Evolutionary conservation across 2,888 invertebrate genomes (phyloP), one percentile per base, ranked within the genome.

Genomic region (Nomada fucata): DNA sequence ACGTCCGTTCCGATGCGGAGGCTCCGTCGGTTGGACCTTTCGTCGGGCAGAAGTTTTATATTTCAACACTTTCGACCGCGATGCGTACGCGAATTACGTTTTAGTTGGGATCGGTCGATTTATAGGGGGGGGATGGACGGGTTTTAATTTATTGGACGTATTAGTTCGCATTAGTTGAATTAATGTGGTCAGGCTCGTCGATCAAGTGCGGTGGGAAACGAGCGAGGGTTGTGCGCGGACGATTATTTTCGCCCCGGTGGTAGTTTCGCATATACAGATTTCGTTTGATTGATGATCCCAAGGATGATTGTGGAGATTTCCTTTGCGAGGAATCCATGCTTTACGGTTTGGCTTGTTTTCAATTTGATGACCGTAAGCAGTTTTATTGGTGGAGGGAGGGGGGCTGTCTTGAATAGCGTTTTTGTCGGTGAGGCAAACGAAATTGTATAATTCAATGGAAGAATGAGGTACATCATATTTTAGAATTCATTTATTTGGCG

Each of bases 151-250:
- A 18, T 20, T 26, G 70, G 47, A 15, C 47, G 70, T 52, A 71
- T 60, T 52, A 71, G 36, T 36, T 59, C 36, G 60, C 70, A 60
- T 71, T 71, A 71, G 50, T 60, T 52, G 50, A 71, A 71, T 71
- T 71, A 61, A 61, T 50, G 70, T 23, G 60, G 20, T 18, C 1
- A 52, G 20, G 20, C 29, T 29, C 59, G 57, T 7, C 44, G 70
- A 15, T 47, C 44, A 29, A 50, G 20, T 11, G n/a, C 26, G 55
- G 23, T n/a, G 47, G 7, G n/a, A 26, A 59, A 70, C 59, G 70
- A 60, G 59, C 70, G 70, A 29, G 59, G 44, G 59, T 44, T 15
- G n/a, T 7, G 2, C 5, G 23, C 3, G n/a, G n/a, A 4, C n/a
- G 70, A 59, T 59, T 20, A 47, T 18, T 13, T 60, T 15, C 47